Base-by-base conservation (phyloP, 2,113 vertebrate genomes). In the Callithrix jacchus region DNA sequence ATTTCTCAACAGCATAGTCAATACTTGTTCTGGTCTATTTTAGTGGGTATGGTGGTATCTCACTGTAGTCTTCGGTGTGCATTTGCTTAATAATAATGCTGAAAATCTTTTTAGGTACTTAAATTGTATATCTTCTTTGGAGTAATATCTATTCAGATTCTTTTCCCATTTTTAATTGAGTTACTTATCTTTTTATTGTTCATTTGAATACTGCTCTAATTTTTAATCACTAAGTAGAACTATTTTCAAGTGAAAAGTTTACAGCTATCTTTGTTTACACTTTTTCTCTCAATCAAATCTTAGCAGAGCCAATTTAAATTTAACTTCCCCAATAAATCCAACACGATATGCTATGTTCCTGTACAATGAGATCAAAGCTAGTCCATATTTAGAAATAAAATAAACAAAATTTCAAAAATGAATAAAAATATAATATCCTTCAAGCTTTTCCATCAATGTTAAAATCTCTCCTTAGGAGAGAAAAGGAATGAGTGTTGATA, bases 381-480 rank as follows among this genome's bases (percentile, higher is more conserved):
- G 10, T 5, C 11, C 14, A 45, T n/a, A 87, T 81, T 1, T 76
- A 54, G 83, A 83, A 77, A 81, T 40, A 8, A 74, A 95, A 83
- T 79, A 80, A 94, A 83, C 73, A 85, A 94, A 61, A 47, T 87
- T 77, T 91, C 68, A 90, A 93, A 87, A 95, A 94, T 76, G 61
- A 89, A 77, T 76, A 82, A 76, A 89, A 92, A 56, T 23, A 61
- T 3, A 64, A 54, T 40, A 49, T 30, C 70, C 73, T 92, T 61
- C 27, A 49, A 47, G 40, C 14, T 82, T 97, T 91, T 76, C 70
- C 40, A 85, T 47, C 47, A 66, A 74, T 68, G 76, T 68, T 91
- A 73, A 92, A 82, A 42, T 37, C 47, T 94, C 81, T 82, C 47
- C 54, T 58, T 40, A n/a, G n/a, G 8, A 20, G 25, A 61, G 3